Evolutionary conservation across 2,113 vertebrate genomes (phyloP).

Genomic region (Etheostoma cragini): DNA sequence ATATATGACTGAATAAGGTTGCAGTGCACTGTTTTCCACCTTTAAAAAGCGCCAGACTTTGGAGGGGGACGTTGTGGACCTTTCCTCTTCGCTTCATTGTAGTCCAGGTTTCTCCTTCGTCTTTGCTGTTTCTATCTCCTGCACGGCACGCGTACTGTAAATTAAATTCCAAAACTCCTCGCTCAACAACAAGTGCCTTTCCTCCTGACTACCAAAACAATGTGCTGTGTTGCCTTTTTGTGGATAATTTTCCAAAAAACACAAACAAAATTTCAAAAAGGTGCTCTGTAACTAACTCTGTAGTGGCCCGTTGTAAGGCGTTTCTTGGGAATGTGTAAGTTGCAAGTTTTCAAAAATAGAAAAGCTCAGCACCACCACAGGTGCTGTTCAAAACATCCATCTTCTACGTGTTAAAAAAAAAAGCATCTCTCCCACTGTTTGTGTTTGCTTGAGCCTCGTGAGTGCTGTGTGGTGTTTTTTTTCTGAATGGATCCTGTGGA

Average conservation of each 20-base stretch:
- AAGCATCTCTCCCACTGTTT: slow-evolving; percentile 23
- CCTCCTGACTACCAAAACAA: slow-evolving; percentile 61
- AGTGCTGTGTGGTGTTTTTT: slow-evolving; percentile 37
- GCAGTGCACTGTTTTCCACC: slow-evolving; percentile 68
- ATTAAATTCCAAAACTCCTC: slow-evolving; percentile 3
- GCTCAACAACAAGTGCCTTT: slow-evolving; percentile 53
- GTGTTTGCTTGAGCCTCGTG: slow-evolving; percentile 52
- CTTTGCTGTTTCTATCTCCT: slow-evolving; percentile 24
- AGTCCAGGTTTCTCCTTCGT: slow-evolving; percentile 31
- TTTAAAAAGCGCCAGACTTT: slow-evolving; percentile 45
- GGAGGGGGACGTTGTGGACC: slow-evolving; percentile 12
- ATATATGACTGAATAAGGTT: slow-evolving; percentile 67
- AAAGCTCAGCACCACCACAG: slow-evolving; percentile 23
- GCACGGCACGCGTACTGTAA: slow-evolving; percentile 22
- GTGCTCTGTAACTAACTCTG: slow-evolving; percentile 76
- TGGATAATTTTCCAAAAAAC: slow-evolving; percentile 32
- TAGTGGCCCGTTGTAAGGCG: not conserved
- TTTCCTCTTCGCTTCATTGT: slow-evolving; percentile 32
- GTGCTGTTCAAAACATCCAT: slow-evolving; percentile 42
- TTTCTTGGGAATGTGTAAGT: slow-evolving; percentile 4
- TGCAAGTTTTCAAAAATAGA: slow-evolving; percentile 35
- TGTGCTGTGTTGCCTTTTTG: slow-evolving; percentile 52
- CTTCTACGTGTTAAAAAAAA: slow-evolving; percentile 39
- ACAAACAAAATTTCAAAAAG: slow-evolving; percentile 74
- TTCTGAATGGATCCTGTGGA: slow-evolving; percentile 64